Percentiles rank a stretch among this genome's conserved stretches.
These are phyloP conservation scores for Spodoptera picta DNA, from an alignment of 2,888 invertebrate genomes.

Conservation along the genomic window DNA sequence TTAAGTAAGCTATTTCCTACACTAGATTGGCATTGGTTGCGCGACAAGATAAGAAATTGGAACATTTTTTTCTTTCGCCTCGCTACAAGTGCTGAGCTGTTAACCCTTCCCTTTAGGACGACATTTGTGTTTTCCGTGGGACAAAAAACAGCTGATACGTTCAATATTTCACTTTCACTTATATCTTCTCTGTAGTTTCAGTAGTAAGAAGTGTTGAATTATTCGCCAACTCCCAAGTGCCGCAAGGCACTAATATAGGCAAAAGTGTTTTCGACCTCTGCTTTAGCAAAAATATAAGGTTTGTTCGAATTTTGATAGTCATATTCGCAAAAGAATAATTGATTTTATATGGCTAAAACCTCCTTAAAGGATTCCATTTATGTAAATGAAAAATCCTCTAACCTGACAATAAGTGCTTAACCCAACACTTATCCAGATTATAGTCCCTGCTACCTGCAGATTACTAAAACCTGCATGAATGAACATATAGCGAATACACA, in stretches of 20 bases:
- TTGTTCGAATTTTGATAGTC: slow-evolving; percentile 1
- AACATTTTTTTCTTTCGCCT: neutral
- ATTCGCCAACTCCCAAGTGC: slow-evolving; percentile 24
- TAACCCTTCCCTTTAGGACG: slow-evolving; percentile 8
- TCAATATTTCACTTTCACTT: slow-evolving; percentile 22
- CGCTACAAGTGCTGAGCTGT: neutral
- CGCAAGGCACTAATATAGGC: slow-evolving; percentile 19
- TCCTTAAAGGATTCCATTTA: no score
- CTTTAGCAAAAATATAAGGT: slow-evolving; percentile 15
- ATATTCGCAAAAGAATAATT: no score
- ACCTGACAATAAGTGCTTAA: no score
- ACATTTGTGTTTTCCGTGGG: slow-evolving; percentile 25
- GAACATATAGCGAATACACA: no score
- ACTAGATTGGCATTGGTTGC: slow-evolving; percentile 6
- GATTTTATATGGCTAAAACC: no score
- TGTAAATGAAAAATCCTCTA: no score
- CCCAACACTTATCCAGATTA: no score
- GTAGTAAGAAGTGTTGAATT: slow-evolving; percentile 12
- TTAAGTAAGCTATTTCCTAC: slow-evolving; percentile 11
- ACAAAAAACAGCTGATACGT: slow-evolving; percentile 33
- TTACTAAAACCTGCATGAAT: no score
- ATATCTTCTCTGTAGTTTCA: slow-evolving; percentile 29
- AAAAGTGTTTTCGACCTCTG: slow-evolving; percentile 14
- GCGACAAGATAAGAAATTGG: slow-evolving; percentile 3
- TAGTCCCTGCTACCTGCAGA: no score